Evolutionary conservation across 2,888 invertebrate species (phyloP).

Genomic region (Lutraria lutraria): DNA sequence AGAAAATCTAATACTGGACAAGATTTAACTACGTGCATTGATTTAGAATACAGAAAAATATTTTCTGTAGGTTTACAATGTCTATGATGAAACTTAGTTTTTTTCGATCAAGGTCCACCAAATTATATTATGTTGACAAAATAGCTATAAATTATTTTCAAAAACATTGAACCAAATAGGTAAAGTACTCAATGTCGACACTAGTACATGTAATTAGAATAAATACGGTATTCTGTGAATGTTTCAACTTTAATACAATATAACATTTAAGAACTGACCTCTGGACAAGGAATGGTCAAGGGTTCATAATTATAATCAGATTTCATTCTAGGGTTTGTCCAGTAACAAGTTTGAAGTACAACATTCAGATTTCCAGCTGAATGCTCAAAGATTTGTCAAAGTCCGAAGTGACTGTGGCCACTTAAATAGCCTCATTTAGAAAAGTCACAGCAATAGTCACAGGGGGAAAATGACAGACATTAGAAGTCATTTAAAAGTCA

Average conservation of each 20-base stretch:
- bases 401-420: neutral
- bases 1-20: no score
- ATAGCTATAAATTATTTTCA: no score
- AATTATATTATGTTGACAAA: no score
- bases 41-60: no score
- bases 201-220: neutral
- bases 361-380: neutral
- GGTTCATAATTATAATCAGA: conserved; percentile 2
- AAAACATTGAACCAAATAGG: no score
- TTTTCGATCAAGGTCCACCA: no score
- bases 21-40: no score
- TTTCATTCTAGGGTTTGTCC: neutral
- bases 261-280: no score
- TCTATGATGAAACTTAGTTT: no score
- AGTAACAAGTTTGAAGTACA: neutral
- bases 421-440: neutral
- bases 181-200: no score
- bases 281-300: conserved; percentile 5
- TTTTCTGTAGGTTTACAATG: no score
- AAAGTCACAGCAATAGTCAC: conserved; percentile 1
- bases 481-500: conserved; percentile 19
- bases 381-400: neutral
- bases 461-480: neutral
- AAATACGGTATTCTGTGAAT: conserved; percentile 2
- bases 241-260: no score